A percentile compares a stretch with the other conserved stretches of the same genome.
Conservation (phyloP, 2,113 vertebrate species). For the Falcunculus frontatus region DNA sequence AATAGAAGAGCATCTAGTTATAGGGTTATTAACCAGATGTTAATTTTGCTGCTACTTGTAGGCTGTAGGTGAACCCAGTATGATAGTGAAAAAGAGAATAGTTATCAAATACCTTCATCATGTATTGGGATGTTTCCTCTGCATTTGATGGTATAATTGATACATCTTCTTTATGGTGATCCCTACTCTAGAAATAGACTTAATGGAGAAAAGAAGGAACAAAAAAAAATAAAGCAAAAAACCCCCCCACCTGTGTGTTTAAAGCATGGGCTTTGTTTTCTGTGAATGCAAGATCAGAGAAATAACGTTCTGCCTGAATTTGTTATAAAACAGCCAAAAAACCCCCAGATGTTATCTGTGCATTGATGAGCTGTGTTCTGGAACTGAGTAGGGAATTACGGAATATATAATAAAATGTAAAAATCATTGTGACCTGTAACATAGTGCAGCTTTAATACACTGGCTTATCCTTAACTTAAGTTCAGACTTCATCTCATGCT, state of each 20-base stretch:
- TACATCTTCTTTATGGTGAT: background rate
- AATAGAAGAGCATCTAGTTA: background rate
- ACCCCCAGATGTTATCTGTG: background rate
- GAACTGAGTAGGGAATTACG: background rate
- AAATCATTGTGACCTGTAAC: slow-evolving; percentile 53
- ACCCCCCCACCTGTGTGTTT: background rate
- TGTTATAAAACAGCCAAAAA: background rate
- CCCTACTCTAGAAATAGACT: background rate
- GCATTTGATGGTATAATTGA: background rate
- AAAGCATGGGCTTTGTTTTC: background rate
- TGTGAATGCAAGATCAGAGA: background rate
- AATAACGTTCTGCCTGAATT: background rate
- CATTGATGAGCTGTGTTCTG: background rate
- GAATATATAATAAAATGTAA: background rate
- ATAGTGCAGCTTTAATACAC: slow-evolving; percentile 78
- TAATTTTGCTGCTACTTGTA: background rate
- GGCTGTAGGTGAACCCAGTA: background rate
- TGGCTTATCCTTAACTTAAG: slow-evolving; percentile 74
- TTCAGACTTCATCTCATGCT: slow-evolving; percentile 80
- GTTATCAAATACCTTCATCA: background rate
- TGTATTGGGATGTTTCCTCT: background rate
- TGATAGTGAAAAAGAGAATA: background rate
- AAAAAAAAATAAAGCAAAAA: background rate
- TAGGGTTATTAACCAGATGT: background rate
- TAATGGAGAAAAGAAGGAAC: background rate